phyloP scores from a whole-genome alignment of 2,888 invertebrate species.

The Eupithecia insigniata region DNA sequence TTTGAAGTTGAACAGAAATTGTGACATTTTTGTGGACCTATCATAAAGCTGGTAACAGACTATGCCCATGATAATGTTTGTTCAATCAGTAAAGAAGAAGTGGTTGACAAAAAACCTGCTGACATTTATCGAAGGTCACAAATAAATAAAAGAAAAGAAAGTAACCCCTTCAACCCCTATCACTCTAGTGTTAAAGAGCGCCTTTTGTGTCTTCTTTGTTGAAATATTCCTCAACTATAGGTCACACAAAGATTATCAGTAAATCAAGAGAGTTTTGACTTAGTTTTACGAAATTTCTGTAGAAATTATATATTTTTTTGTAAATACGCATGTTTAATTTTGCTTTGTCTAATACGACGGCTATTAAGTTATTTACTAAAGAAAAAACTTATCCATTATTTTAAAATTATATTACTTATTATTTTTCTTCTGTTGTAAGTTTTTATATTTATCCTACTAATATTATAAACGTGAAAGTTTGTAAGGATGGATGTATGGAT shows the following conservation, averaged over 20 bases:
- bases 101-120: neutral
- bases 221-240: neutral
- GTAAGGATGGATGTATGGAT: too few species aligned
- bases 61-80: neutral
- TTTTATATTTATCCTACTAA: too few species aligned
- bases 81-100: neutral
- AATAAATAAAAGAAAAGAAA: neutral
- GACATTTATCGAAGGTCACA: neutral
- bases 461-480: too few species aligned
- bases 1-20: neutral
- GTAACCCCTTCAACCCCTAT: constrained; percentile 1
- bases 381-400: too few species aligned
- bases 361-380: too few species aligned
- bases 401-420: too few species aligned
- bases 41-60: neutral
- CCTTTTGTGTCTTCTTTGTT: neutral
- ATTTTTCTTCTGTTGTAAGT: too few species aligned
- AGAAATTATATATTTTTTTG: neutral
- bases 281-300: neutral
- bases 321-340: too few species aligned
- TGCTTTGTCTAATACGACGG: neutral
- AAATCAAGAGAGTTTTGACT: neutral
- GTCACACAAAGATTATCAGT: neutral
- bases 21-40: neutral
- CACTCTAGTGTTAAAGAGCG: neutral